Conservation (phyloP, 2,888 invertebrate genomes). For the Synergus gifuensis region DNA sequence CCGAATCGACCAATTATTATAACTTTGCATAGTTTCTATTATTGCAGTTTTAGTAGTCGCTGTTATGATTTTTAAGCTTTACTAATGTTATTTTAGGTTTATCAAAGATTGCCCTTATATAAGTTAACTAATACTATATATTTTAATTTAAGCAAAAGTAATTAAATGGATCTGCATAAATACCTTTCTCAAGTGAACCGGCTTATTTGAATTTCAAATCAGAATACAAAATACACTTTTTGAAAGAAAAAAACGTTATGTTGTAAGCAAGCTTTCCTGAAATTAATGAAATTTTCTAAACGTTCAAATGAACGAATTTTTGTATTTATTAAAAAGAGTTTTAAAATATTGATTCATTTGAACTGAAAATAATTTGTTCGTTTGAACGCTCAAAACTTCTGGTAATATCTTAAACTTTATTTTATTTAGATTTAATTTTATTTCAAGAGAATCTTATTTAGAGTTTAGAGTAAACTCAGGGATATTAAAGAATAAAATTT, state of each 20-base stretch:
- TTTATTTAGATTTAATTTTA: neutral
- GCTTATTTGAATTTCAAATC: neutral
- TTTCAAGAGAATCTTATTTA: neutral
- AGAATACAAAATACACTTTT: neutral
- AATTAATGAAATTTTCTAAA: neutral
- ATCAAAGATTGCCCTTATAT: neutral
- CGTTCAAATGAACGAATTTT: neutral
- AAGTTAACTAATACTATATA: neutral
- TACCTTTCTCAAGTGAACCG: neutral
- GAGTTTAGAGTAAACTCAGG: neutral
- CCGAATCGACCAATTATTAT: constrained; percentile 8
- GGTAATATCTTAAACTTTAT: neutral
- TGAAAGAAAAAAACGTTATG: neutral
- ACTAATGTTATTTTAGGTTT: neutral
- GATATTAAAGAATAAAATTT: neutral
- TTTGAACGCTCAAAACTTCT: neutral
- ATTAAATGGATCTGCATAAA: neutral
- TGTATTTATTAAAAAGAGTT: no score
- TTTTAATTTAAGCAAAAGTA: neutral
- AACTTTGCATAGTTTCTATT: neutral
- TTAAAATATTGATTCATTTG: no score
- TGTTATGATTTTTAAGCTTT: neutral
- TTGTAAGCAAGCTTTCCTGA: neutral
- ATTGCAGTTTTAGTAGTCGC: neutral
- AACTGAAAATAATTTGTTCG: neutral